phyloP scores from a whole-genome alignment of 2,888 invertebrate species.

The Cheilosia variabilis region DNA sequence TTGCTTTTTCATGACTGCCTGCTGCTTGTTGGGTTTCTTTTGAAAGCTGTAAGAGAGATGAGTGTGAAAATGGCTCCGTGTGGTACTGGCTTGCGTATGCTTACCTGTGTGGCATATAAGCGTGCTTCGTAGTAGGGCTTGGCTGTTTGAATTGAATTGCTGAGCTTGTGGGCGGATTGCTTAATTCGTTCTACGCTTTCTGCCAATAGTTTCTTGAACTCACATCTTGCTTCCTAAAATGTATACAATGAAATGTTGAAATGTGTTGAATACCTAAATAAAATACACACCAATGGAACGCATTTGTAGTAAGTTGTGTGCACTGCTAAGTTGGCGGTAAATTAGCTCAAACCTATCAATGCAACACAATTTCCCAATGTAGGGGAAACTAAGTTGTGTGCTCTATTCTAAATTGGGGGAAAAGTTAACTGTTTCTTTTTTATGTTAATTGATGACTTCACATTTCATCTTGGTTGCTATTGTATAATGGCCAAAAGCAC shows the following conservation, averaged over 20 bases:
- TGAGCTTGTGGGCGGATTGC: constrained; percentile 91
- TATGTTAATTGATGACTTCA: too few species aligned
- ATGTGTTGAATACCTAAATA: background rate
- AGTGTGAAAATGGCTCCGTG: background rate
- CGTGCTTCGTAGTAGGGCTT: constrained; percentile 95
- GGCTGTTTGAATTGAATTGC: constrained; percentile 93
- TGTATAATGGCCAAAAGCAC: too few species aligned
- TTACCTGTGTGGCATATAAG: constrained; percentile 91
- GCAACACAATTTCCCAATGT: too few species aligned
- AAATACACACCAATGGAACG: too few species aligned
- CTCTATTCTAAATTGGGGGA: too few species aligned
- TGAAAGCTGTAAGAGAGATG: constrained; percentile 85
- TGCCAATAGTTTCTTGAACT: constrained; percentile 91
- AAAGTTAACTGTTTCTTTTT: background rate
- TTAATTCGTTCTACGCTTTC: constrained; percentile 93
- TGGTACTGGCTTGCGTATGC: background rate
- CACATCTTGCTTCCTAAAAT: constrained; percentile 89
- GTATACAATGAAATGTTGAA: background rate
- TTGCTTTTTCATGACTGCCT: constrained; percentile 91
- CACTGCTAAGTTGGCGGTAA: too few species aligned
- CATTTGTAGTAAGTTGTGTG: too few species aligned
- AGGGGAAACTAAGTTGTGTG: too few species aligned
- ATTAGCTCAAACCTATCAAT: too few species aligned
- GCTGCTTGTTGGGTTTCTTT: constrained; percentile 93
- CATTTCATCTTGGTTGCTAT: too few species aligned